Evolutionary conservation across 2,888 invertebrate species (phyloP), one percentile per base, ranked within the genome.

Genomic region (Euplagia quadripunctaria): DNA sequence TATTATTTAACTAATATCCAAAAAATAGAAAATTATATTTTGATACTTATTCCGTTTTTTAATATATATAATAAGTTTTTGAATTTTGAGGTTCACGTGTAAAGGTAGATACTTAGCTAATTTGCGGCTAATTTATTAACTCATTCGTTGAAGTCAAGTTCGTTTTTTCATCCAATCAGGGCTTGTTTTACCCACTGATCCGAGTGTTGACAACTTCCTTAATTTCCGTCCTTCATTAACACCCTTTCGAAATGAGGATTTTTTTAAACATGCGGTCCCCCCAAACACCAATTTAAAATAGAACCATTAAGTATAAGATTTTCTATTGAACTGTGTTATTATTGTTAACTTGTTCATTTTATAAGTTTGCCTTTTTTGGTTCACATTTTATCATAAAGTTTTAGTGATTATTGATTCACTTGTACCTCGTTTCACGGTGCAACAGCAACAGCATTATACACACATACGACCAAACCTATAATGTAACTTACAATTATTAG

Each of bases 151-250:
- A 78, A 74, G 73, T 76, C 46, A 12, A 20, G 12, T 61, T 7
- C 1, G 1, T 61, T 78, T 74, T 67, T 72, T 64, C 76, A 80
- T 79, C 70, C 76, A 80, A 80, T 81, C 76, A 81, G 79, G 77
- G 76, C 67, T 31, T 74, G 77, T 87, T 85, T 84, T 84, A 83
- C 86, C 87, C 83, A 86, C 85, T 89, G 88, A 87, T 90, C 89
- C 89, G 87, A 88, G 89, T 86, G 88, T 86, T 86, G 82, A 82
- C 85, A 87, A 87, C 87, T 88, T 90, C 85, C 86, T 89, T 91
- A 87, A 89, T 88, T 90, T 89, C 87, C 85, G 83, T 82, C 79
- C 86, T 91, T 92, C 91, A 92, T 93, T 92, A 92, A 91, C 89
- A 68, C 67, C 90, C 85, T 82, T 80, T 80, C 85, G 81, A 80